These are phyloP conservation scores for Pseudotriccus pelzelni DNA, from an alignment of 2,797 vertebrate species.

Conservation along the genomic window DNA sequence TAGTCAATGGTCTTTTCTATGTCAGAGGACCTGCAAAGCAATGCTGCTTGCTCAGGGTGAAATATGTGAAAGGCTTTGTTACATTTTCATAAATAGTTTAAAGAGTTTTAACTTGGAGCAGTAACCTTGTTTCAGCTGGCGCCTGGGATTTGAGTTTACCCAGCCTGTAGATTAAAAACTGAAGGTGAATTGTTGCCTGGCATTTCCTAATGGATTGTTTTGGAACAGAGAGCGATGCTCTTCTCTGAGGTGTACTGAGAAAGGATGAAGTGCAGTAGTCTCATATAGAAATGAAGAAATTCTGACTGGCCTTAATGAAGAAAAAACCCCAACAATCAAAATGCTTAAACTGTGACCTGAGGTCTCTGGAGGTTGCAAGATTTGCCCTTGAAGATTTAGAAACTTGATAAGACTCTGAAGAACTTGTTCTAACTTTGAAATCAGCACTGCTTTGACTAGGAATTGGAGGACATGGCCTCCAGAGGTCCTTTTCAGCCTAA, in stretches of 20 bases:
- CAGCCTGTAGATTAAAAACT: neutral
- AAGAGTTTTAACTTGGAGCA: neutral
- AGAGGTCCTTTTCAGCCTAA: constrained; percentile 9
- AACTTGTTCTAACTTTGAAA: neutral
- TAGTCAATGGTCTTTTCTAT: neutral
- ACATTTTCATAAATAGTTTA: neutral
- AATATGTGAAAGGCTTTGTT: neutral
- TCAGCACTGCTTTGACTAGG: neutral
- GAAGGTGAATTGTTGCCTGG: neutral
- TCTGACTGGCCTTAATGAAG: neutral
- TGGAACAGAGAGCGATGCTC: neutral
- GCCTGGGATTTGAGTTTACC: neutral
- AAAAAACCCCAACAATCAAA: neutral
- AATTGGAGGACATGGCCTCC: neutral
- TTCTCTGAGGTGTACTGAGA: neutral
- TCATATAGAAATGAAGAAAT: neutral
- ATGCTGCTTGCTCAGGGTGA: neutral
- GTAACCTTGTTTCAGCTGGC: neutral
- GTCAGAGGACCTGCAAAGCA: neutral
- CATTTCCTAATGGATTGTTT: neutral
- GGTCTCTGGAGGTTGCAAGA: neutral
- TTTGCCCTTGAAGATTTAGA: neutral
- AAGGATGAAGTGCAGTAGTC: neutral
- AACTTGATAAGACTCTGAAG: neutral
- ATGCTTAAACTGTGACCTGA: neutral